Percentiles rank a stretch among this genome's conserved stretches.
Evolutionary conservation across 1,140 invertebrate genomes (phyloP).

Genomic region (Phocides pigmalion): DNA sequence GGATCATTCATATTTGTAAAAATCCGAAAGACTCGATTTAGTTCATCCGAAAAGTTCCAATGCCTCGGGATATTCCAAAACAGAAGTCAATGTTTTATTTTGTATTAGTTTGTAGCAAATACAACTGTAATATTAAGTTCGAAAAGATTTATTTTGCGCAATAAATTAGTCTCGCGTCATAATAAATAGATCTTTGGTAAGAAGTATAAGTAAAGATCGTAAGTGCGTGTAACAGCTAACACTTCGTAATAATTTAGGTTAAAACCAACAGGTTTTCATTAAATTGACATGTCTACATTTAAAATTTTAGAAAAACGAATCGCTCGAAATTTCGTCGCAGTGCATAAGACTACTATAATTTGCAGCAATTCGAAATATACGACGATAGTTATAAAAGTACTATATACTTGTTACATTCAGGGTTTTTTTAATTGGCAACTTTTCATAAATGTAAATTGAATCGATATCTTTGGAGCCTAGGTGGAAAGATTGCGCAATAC

Average conservation of each 20-base stretch:
- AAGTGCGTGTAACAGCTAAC: slow-evolving; percentile 19
- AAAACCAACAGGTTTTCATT: not conserved
- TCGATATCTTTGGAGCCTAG: slow-evolving; percentile 19
- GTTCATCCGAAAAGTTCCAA: slow-evolving; percentile 6
- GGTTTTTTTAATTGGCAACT: slow-evolving; percentile 13
- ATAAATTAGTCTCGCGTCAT: slow-evolving; percentile 13
- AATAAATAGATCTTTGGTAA: slow-evolving; percentile 14
- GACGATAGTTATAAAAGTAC: not conserved
- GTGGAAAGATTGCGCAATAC: slow-evolving; percentile 1
- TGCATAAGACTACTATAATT: slow-evolving; percentile 4
- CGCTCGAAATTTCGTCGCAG: not conserved
- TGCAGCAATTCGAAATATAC: slow-evolving; percentile 9
- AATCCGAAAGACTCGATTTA: not conserved
- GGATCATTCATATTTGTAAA: not conserved
- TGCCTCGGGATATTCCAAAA: not conserved
- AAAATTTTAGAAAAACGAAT: slow-evolving; percentile 2
- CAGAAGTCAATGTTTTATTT: not conserved
- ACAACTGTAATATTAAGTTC: not conserved
- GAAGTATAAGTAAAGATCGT: slow-evolving; percentile 9
- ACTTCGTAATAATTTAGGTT: slow-evolving; percentile 8
- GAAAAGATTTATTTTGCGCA: slow-evolving; percentile 7
- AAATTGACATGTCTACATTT: slow-evolving; percentile 24
- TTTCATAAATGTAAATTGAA: slow-evolving; percentile 19
- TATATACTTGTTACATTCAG: slow-evolving; percentile 10
- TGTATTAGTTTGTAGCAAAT: slow-evolving; percentile 14